Evolutionary conservation across 2,113 vertebrate genomes (phyloP).

Genomic region (Illadopsis cleaveri): DNA sequence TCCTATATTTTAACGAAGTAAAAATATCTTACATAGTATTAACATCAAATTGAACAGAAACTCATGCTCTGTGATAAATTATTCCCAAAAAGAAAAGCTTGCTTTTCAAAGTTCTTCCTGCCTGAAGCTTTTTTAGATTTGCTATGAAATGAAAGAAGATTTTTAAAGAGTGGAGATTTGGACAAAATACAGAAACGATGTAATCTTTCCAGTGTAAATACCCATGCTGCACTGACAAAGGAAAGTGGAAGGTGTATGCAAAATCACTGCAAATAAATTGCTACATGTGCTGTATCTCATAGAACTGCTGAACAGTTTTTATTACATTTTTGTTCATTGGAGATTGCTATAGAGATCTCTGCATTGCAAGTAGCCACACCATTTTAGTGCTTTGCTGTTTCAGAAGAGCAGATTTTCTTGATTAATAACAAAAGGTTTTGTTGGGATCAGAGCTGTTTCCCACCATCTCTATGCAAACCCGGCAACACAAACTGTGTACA

Average conservation of each 20-base stretch:
- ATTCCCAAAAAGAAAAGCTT: neutral
- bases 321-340: conserved; percentile 52
- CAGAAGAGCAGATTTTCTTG: conserved; percentile 83
- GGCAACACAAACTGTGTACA: conserved; percentile 85
- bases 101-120: neutral
- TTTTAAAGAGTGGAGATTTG: neutral
- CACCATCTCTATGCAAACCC: conserved; percentile 88
- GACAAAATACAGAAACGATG: neutral
- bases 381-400: conserved; percentile 74
- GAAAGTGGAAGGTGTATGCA: neutral
- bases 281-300: neutral
- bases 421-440: conserved; percentile 87
- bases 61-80: neutral
- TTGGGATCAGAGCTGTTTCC: conserved; percentile 84
- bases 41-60: conserved; percentile 12
- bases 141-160: conserved; percentile 32
- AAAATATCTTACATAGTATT: conserved; percentile 8
- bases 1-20: conserved; percentile 11
- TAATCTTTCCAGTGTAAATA: neutral
- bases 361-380: conserved; percentile 60
- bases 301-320: conserved; percentile 27
- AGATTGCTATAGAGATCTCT: conserved; percentile 70
- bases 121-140: conserved; percentile 16
- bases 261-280: conserved; percentile 18
- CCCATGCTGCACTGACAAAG: neutral